Conservation (phyloP, 2,113 vertebrate species). For the Pelodiscus sinensis region DNA sequence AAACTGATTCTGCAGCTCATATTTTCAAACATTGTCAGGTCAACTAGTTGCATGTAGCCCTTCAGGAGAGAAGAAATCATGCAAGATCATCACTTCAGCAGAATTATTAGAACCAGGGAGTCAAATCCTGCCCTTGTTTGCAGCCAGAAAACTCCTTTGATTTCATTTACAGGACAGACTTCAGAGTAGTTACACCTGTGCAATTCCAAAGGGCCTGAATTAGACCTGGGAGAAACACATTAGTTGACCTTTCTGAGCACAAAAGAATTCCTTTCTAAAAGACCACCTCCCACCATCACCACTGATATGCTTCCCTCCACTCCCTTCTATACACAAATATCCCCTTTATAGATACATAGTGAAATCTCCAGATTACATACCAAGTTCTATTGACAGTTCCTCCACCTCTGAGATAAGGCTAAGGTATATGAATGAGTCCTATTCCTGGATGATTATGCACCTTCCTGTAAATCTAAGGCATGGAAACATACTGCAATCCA, state of each 20-base stretch:
- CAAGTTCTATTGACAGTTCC: neutral
- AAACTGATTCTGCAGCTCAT: neutral
- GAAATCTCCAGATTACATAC: neutral
- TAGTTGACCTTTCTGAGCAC: neutral
- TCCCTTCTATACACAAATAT: neutral
- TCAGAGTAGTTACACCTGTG: neutral
- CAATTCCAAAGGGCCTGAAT: neutral
- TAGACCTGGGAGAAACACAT: neutral
- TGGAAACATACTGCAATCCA: neutral
- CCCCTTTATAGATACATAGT: neutral
- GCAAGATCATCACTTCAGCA: neutral
- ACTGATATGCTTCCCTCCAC: neutral
- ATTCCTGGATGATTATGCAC: neutral
- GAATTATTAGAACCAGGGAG: conserved; percentile 9
- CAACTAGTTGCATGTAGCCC: neutral
- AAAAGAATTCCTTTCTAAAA: neutral
- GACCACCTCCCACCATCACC: neutral
- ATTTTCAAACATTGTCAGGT: neutral
- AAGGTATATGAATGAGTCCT: neutral
- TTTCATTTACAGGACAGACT: neutral
- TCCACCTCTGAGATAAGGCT: neutral
- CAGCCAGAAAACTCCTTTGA: rapidly evolving
- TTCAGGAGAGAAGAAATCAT: neutral
- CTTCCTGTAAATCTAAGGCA: neutral
- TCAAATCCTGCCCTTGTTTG: neutral